Percentiles rank a stretch among this genome's conserved stretches.
phyloP scores from a whole-genome alignment of 2,888 invertebrate species.

The Pammene aurita region DNA sequence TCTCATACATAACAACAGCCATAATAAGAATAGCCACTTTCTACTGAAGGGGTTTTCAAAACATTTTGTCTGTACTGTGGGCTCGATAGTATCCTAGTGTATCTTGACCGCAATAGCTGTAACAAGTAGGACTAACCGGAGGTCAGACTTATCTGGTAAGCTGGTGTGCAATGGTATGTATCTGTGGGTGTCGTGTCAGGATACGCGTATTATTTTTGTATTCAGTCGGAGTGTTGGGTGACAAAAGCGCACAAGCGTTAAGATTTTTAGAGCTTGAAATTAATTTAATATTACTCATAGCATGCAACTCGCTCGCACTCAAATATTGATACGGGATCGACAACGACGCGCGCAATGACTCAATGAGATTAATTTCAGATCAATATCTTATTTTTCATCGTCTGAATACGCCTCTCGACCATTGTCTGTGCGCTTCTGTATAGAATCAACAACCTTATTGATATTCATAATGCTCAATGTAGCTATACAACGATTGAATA shows the following conservation, averaged over 20 bases:
- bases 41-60: slow-evolving; percentile 30
- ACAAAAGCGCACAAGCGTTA: not conserved
- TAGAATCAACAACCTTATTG: slow-evolving; percentile 26
- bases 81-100: not conserved
- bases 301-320: too few species aligned
- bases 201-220: not conserved
- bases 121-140: not conserved
- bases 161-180: not conserved
- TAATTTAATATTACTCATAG: too few species aligned
- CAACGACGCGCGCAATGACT: too few species aligned
- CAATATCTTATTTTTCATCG: not conserved
- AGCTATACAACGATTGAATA: slow-evolving; percentile 22
- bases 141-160: not conserved
- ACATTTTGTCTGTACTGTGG: not conserved
- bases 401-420: not conserved
- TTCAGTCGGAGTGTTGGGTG: slow-evolving; percentile 10
- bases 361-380: too few species aligned
- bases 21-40: slow-evolving; percentile 39
- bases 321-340: too few species aligned
- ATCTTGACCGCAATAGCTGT: not conserved
- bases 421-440: slow-evolving; percentile 26
- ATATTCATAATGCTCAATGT: slow-evolving; percentile 35
- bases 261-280: too few species aligned
- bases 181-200: not conserved
- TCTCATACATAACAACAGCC: slow-evolving; percentile 33